Conservation (phyloP, 2,888 invertebrate species). For the Antheraea yamamai region DNA sequence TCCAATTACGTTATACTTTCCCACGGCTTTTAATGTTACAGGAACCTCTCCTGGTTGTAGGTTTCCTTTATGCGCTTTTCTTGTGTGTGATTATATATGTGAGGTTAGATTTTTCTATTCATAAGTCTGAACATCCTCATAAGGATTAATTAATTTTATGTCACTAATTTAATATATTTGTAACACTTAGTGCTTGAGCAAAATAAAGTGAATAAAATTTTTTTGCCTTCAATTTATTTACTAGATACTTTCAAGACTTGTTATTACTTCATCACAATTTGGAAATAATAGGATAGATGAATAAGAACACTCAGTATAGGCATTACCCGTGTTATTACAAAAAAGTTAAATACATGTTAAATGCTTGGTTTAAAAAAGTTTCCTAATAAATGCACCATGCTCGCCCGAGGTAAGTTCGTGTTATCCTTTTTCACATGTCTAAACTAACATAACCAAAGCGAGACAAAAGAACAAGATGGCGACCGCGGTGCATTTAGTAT, state of each 20-base stretch:
- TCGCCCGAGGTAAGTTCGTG: too few species aligned
- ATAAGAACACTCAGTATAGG: too few species aligned
- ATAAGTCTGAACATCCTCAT: constrained; percentile 84
- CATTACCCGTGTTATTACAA: too few species aligned
- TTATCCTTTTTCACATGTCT: too few species aligned
- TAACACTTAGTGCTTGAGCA: constrained; percentile 51
- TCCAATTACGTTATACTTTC: constrained; percentile 94
- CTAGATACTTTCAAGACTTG: neutral
- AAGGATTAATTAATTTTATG: constrained; percentile 68
- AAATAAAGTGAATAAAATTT: constrained; percentile 52
- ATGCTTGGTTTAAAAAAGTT: too few species aligned
- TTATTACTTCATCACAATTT: neutral
- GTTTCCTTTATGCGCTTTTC: constrained; percentile 95
- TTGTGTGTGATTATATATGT: constrained; percentile 96
- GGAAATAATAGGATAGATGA: too few species aligned
- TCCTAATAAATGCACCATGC: too few species aligned
- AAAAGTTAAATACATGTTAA: too few species aligned
- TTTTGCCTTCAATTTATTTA: neutral
- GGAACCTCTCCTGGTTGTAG: constrained; percentile 95
- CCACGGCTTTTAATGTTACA: constrained; percentile 92
- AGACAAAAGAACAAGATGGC: too few species aligned
- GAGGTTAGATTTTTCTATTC: constrained; percentile 97
- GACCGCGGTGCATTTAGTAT: too few species aligned
- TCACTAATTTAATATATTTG: constrained; percentile 38
- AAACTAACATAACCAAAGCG: too few species aligned